Percentiles rank a stretch among this genome's conserved stretches.
These are phyloP conservation scores for Cervus canadensis DNA, from an alignment of 2,113 vertebrate genomes.

Conservation along the genomic window DNA sequence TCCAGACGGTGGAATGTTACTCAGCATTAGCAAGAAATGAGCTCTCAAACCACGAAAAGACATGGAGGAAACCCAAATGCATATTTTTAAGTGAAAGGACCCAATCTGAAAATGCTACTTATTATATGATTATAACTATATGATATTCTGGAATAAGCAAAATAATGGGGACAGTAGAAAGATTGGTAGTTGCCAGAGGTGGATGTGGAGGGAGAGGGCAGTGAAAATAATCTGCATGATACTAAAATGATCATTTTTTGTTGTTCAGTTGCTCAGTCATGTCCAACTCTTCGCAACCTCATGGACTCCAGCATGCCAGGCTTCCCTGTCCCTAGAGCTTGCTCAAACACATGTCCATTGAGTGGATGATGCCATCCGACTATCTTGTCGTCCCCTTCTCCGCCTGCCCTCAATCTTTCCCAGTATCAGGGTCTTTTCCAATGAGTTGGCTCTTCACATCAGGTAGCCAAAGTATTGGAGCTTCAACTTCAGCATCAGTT, in stretches of 20 bases:
- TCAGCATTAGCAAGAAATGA: background rate
- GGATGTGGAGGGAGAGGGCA: background rate
- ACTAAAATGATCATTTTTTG: background rate
- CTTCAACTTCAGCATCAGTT: background rate
- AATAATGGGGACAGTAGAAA: background rate
- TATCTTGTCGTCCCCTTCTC: background rate
- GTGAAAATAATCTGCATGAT: background rate
- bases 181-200: background rate
- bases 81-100: background rate
- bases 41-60: background rate
- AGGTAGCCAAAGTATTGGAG: background rate
- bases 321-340: background rate
- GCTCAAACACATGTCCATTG: background rate
- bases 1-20: background rate
- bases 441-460: background rate
- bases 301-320: background rate
- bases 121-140: background rate
- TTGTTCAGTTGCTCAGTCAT: background rate
- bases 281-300: background rate
- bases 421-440: background rate
- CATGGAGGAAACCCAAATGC: background rate
- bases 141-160: background rate
- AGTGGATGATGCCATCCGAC: background rate
- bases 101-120: background rate
- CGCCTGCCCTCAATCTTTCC: background rate